Evolutionary conservation across 2,888 invertebrate genomes (phyloP), one percentile per base, ranked within the genome.

Genomic region (Nemoura dubitans): DNA sequence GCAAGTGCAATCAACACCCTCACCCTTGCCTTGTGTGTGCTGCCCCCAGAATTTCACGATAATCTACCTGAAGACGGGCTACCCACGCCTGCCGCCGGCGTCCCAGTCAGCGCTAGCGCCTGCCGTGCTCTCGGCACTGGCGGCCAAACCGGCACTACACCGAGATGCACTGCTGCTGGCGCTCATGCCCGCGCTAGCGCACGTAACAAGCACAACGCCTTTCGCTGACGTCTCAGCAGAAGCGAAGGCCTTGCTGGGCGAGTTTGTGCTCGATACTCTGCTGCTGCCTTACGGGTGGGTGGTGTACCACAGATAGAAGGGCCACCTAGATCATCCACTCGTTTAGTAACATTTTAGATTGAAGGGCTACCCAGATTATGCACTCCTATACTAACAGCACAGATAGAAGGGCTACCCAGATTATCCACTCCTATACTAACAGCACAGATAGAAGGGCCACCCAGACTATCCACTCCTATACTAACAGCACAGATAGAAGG

Each of bases 51-150:
- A 98, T 91, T 98, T 98, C 91, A 95, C 97, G 16, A 97, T 98
- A 87, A 97, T 98, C 89, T 98, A 98, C 91, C 96, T 98, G 88
- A 97, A 97, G 90, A 94, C 97, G 94, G 98, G 98, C 10, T 98
- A 95, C 92, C 97, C 98, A 0, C 93, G 98, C 86, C 92, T 98
- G 89, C 93, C 95, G 16, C 92, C 94, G 83, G 95, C 95, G 14
- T 94, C 96, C 90, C 97, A 97, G 91, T 93, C 95, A 5, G 94
- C 94, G 88, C 91, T 98, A 87, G 94, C 96, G 21, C 96, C 97
- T 5, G 93, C 94, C 87, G 92, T 98, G 86, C 92, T 98, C 29
- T 94, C 95, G 90, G 95, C 97, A 88, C 92, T 97, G 83, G 96
- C 96, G 90, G 95, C 95, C 86, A 97, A 97, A 91, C 96, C 98